These are phyloP conservation scores for Cataglyphis rosenhaueri DNA, from an alignment of 2,888 invertebrate species.

Conservation along the genomic window DNA sequence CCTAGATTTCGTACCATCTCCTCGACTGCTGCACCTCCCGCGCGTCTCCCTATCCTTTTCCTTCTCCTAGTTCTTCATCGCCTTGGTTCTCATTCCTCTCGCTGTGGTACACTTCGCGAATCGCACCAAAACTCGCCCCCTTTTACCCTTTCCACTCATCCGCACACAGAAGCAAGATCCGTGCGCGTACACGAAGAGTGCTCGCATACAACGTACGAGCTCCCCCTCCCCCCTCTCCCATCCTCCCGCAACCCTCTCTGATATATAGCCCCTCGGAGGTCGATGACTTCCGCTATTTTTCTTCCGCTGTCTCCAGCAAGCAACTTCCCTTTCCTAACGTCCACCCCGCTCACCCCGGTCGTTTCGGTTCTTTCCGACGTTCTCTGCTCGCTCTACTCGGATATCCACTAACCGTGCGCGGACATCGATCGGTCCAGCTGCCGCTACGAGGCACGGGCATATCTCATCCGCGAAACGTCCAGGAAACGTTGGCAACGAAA, in stretches of 20 bases:
- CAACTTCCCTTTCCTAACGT: slow-evolving; percentile 83
- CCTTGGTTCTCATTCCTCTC: slow-evolving; percentile 64
- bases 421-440: slow-evolving; percentile 72
- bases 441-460: slow-evolving; percentile 58
- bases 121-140: slow-evolving; percentile 60
- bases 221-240: slow-evolving; percentile 68
- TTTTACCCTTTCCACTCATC: slow-evolving; percentile 75
- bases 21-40: slow-evolving; percentile 27
- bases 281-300: slow-evolving; percentile 88
- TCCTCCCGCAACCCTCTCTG: slow-evolving; percentile 79
- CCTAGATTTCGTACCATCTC: slow-evolving; percentile 73
- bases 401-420: slow-evolving; percentile 73
- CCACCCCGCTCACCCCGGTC: slow-evolving; percentile 73
- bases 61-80: slow-evolving; percentile 57
- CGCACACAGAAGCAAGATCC: slow-evolving; percentile 56
- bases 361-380: slow-evolving; percentile 79
- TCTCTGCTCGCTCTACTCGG: slow-evolving; percentile 64
- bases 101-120: slow-evolving; percentile 51
- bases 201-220: slow-evolving; percentile 62
- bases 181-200: slow-evolving; percentile 16
- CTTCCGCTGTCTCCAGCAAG: slow-evolving; percentile 87
- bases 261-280: slow-evolving; percentile 88
- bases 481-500: slow-evolving; percentile 54
- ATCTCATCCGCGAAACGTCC: slow-evolving; percentile 59
- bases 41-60: slow-evolving; percentile 41